phyloP scores from a whole-genome alignment of 2,888 invertebrate species.

The Drosophila mulleri region DNA sequence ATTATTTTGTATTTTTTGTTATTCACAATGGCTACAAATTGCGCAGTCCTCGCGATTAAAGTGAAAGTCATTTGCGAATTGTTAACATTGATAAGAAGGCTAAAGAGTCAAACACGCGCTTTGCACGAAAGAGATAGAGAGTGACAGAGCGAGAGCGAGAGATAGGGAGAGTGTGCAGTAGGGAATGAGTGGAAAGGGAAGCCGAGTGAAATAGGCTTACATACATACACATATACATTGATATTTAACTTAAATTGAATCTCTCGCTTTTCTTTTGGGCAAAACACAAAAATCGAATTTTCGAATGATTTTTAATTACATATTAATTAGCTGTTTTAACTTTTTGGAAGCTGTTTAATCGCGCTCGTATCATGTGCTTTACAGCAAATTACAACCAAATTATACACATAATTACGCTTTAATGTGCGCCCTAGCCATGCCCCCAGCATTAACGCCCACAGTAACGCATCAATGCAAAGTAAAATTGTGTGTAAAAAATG shows the following conservation, averaged over 20 bases:
- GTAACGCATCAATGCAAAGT: slow-evolving; percentile 73
- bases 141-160: background rate
- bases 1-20: background rate
- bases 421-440: slow-evolving; percentile 56
- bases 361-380: slow-evolving; percentile 59
- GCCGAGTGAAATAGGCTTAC: too few relatives aligned
- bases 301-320: slow-evolving; percentile 50
- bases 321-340: slow-evolving; percentile 74
- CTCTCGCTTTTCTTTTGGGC: background rate
- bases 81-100: slow-evolving; percentile 16
- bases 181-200: background rate
- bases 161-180: too few relatives aligned
- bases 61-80: slow-evolving; percentile 57
- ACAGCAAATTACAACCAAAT: slow-evolving; percentile 76
- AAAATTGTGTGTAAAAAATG: slow-evolving; percentile 80
- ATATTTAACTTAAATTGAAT: background rate
- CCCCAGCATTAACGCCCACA: slow-evolving; percentile 15
- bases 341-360: slow-evolving; percentile 64
- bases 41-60: slow-evolving; percentile 55
- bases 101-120: slow-evolving; percentile 23
- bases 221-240: too few relatives aligned
- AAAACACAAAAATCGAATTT: slow-evolving; percentile 1
- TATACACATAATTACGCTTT: slow-evolving; percentile 77
- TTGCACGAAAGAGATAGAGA: background rate
- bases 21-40: slow-evolving; percentile 18